Conservation (phyloP, 2,797 vertebrate species). For the Sphenopsis melanotis region DNA sequence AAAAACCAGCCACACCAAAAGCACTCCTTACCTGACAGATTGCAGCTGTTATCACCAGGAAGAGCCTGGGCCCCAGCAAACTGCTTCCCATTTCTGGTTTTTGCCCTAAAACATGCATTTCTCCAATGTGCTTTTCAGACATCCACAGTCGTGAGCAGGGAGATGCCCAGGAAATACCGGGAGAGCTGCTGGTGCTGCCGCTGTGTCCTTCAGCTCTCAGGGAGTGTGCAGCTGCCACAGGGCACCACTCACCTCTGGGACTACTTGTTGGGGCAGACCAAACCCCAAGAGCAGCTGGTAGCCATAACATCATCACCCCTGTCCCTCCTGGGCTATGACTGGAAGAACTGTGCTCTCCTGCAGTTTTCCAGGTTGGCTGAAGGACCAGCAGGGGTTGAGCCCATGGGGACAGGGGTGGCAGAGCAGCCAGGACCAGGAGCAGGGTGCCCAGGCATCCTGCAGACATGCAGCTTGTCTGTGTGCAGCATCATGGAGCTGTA, state of each 20-base stretch:
- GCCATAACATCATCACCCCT: background rate
- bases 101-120: background rate
- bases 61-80: background rate
- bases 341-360: background rate
- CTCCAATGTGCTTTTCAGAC: accelerated
- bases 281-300: background rate
- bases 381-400: background rate
- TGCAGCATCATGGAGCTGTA: accelerated
- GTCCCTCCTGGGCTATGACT: background rate
- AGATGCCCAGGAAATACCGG: accelerated
- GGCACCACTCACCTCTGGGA: background rate
- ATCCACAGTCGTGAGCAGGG: accelerated
- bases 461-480: background rate
- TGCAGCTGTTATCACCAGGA: background rate
- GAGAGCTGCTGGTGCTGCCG: accelerated
- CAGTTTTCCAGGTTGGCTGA: background rate
- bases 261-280: accelerated
- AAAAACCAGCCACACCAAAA: background rate
- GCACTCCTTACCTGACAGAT: background rate
- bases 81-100: background rate
- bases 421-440: background rate
- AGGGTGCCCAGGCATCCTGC: background rate
- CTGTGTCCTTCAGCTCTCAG: accelerated
- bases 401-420: accelerated
- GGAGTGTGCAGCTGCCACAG: background rate